Evolutionary conservation across 2,797 vertebrate species (phyloP).

Genomic region (Threskiornis aethiopicus): DNA sequence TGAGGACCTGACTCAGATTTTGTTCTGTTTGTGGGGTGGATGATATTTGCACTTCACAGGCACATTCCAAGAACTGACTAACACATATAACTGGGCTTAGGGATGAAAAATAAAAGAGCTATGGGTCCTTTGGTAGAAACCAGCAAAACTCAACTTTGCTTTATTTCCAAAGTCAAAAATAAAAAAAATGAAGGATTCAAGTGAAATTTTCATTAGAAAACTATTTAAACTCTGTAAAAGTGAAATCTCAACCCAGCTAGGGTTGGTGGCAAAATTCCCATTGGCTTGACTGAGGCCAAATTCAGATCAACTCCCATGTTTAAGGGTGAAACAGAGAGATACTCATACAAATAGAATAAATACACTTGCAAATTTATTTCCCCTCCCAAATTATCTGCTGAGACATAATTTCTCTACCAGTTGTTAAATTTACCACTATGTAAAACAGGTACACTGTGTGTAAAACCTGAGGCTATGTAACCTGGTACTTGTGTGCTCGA

Average conservation of each 20-base stretch:
- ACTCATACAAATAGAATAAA: background rate
- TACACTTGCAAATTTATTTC: background rate
- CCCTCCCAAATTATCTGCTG: background rate
- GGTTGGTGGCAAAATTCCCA: background rate
- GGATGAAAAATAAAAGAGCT: background rate
- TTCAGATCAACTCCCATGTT: background rate
- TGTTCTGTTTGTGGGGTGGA: background rate
- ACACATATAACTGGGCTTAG: background rate
- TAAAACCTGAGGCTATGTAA: background rate
- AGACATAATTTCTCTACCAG: background rate
- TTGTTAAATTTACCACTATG: background rate
- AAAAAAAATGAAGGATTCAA: background rate
- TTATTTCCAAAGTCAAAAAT: background rate
- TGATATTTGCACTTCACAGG: background rate
- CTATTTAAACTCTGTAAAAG: background rate
- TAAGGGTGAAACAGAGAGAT: background rate
- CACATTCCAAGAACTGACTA: conserved; percentile 31
- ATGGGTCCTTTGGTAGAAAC: background rate
- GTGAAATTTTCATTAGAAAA: background rate
- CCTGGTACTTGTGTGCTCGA: background rate
- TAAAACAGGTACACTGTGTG: background rate
- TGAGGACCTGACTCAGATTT: conserved; percentile 51
- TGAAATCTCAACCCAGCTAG: background rate
- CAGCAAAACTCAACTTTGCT: background rate
- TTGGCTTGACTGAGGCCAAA: background rate